Base-by-base conservation (phyloP, 2,113 vertebrate genomes). In the Triplophysa dalaica region DNA sequence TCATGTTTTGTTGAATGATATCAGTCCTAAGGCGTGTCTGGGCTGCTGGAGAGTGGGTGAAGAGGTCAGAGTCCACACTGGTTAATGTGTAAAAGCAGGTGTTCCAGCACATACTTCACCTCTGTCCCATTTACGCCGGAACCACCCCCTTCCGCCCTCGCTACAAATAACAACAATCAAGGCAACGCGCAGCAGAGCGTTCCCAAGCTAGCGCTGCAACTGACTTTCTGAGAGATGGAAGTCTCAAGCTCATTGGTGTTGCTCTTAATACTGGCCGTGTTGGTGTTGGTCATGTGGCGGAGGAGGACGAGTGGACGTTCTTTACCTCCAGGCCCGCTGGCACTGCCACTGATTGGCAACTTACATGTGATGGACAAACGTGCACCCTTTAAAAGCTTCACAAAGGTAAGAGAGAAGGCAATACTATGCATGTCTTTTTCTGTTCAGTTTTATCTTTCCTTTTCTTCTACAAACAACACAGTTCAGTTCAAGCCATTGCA, bases 271-370 rank as follows among this genome's bases (percentile, higher is more conserved):
- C 19, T 85, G 10, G 75, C 50, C 77, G 82, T 91, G 61, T 66
- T 92, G 14, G 81, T 87, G 82, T 2, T 88, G 8, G 14, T 89
- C 4, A 80, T 1, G 4, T 52, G 70, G 26, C 89, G 69, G 75
- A 77, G 58, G 62, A 79, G 29, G 0, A 29, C 10, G 2, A 78
- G 62, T 10, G 65, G 69, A 4, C 29, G 75, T 45, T 8, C 0
- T 0, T 54, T 91, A 24, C 91, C 92, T 9, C 92, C 92, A 2
- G 92, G 92, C 45, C 92, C 91, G 4, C 0, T 14, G 7, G 79
- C 84, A 0, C 81, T 93, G 7, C 91, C 91, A 61, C 65, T 93
- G 0, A 38, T 91, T 2, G 91, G 92, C 68, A 93, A 92, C 61
- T 65, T 92, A 61, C 80, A 54, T 7, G 85, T 86, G 14, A 19